Conservation (phyloP, 2,888 invertebrate species). For the Helicoverpa assulta region DNA sequence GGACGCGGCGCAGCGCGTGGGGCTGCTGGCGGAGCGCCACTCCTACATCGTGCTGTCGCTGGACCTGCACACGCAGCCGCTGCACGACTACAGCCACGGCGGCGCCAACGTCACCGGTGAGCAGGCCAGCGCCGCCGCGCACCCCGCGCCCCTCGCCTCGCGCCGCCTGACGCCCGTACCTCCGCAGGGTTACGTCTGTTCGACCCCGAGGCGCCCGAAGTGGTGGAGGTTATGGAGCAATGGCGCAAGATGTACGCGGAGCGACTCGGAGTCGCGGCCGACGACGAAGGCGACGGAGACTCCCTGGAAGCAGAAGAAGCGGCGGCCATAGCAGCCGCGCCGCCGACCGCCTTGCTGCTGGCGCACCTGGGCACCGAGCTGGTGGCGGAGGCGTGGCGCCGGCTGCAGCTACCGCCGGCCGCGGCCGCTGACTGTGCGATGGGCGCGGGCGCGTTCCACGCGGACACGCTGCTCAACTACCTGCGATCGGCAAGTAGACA, state of each 20-base stretch:
- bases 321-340: constrained; percentile 56
- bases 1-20: constrained; percentile 84
- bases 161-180: not conserved
- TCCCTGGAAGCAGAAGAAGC: constrained; percentile 38
- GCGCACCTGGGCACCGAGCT: constrained; percentile 72
- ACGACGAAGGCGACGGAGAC: constrained; percentile 22
- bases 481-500: constrained; percentile 74
- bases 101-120: constrained; percentile 83
- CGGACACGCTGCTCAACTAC: constrained; percentile 84
- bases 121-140: not conserved
- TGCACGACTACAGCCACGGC: constrained; percentile 80
- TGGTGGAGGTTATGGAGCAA: constrained; percentile 57
- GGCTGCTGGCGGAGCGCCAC: constrained; percentile 80
- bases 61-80: constrained; percentile 78
- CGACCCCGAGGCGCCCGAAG: constrained; percentile 72
- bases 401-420: constrained; percentile 65
- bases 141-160: not conserved
- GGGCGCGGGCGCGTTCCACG: constrained; percentile 80
- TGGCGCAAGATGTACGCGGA: constrained; percentile 63
- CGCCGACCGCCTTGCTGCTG: constrained; percentile 71
- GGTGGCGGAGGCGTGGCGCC: constrained; percentile 63
- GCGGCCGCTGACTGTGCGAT: constrained; percentile 68
- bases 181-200: constrained; percentile 75
- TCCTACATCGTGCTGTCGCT: constrained; percentile 78
- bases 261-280: constrained; percentile 41